Evolutionary conservation across 2,797 vertebrate genomes (phyloP).

Genomic region (Pipistrellus pygmaeus): DNA sequence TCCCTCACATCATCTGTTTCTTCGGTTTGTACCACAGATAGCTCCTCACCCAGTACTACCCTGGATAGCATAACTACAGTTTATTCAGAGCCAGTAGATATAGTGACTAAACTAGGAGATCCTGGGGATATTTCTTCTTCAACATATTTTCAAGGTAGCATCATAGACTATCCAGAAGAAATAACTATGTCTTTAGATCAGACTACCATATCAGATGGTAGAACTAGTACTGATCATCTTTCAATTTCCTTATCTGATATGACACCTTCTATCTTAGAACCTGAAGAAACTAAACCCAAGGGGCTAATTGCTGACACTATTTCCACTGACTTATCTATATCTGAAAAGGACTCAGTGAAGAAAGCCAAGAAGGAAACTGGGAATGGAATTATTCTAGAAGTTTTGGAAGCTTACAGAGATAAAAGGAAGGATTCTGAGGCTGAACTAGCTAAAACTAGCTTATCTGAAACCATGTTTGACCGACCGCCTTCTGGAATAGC

Average conservation of each 20-base stretch:
- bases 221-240: constrained; percentile 85
- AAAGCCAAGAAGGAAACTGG: constrained; percentile 78
- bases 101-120: constrained; percentile 79
- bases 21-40: constrained; percentile 87
- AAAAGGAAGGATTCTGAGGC: constrained; percentile 77
- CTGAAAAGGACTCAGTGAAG: constrained; percentile 80
- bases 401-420: constrained; percentile 84
- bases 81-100: constrained; percentile 80
- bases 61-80: constrained; percentile 78
- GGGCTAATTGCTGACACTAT: constrained; percentile 61
- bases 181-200: constrained; percentile 77
- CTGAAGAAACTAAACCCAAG: constrained; percentile 71
- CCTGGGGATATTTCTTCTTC: constrained; percentile 82
- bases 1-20: constrained; percentile 88
- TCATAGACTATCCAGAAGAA: constrained; percentile 85
- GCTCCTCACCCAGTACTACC: constrained; percentile 85
- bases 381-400: constrained; percentile 80
- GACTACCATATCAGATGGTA: constrained; percentile 12
- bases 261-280: constrained; percentile 77
- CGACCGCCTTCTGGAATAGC: constrained; percentile 64
- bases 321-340: constrained; percentile 69
- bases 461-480: constrained; percentile 73
- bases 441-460: constrained; percentile 70
- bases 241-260: constrained; percentile 89
- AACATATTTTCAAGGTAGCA: constrained; percentile 80